These are phyloP conservation scores for Chroicocephalus ridibundus DNA, from an alignment of 2,113 vertebrate genomes.

Conservation along the genomic window DNA sequence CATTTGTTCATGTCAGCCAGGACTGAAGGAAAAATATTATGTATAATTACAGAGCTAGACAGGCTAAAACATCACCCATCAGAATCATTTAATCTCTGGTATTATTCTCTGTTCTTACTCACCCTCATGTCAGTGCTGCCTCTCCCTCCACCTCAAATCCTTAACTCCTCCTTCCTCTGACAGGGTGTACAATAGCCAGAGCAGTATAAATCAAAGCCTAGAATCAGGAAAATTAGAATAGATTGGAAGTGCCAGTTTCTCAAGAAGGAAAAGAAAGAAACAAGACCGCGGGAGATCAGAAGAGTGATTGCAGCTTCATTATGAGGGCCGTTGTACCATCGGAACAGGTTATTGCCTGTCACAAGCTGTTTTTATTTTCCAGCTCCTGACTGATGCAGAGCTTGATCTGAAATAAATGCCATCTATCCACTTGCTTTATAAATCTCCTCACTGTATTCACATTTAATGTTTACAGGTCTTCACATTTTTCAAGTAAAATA, in stretches of 20 bases:
- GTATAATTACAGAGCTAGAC: not conserved
- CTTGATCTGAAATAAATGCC: slow-evolving; percentile 32
- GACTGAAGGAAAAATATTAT: not conserved
- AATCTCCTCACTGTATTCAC: not conserved
- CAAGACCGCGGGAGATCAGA: slow-evolving; percentile 5
- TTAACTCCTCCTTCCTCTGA: slow-evolving; percentile 18
- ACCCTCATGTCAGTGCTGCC: not conserved
- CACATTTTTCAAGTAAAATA: not conserved
- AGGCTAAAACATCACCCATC: not conserved
- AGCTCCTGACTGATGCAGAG: not conserved
- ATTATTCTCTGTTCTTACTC: not conserved
- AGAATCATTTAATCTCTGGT: not conserved
- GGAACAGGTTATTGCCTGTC: slow-evolving; percentile 58
- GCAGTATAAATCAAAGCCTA: slow-evolving; percentile 31
- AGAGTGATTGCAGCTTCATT: slow-evolving; percentile 63
- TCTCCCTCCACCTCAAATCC: not conserved
- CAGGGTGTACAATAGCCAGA: slow-evolving; percentile 33
- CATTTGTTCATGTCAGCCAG: not conserved
- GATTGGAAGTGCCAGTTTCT: slow-evolving; percentile 47
- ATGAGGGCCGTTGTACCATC: not conserved
- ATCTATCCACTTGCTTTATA: not conserved
- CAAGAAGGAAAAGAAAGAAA: not conserved
- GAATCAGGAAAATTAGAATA: slow-evolving; percentile 32
- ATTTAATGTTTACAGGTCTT: not conserved
- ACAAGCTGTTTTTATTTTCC: slow-evolving; percentile 52